Conservation (phyloP, 1,140 invertebrate genomes). For the Diorhabda elongata region DNA sequence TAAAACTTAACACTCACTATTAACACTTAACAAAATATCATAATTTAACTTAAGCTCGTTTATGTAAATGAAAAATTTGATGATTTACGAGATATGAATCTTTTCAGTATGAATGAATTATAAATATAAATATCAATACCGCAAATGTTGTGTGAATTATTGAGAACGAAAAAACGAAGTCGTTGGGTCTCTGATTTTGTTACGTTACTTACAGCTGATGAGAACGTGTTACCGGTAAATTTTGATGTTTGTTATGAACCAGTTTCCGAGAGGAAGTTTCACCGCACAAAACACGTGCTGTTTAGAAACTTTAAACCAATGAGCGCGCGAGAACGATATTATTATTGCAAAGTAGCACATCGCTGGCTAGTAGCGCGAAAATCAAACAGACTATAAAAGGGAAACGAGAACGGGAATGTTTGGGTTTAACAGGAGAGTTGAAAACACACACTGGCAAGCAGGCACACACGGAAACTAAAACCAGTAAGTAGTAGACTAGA, state of each 20-base stretch:
- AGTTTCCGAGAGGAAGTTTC: conserved; percentile 4
- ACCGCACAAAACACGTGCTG: conserved; percentile 16
- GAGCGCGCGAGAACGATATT: conserved; percentile 23
- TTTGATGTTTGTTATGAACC: conserved; percentile 16
- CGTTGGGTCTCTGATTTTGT: no score
- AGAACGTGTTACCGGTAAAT: background rate
- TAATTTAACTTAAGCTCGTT: no score
- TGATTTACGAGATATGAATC: no score
- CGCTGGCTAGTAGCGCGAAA: conserved; percentile 28
- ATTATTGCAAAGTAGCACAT: conserved; percentile 31
- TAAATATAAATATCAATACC: no score
- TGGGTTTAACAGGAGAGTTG: background rate
- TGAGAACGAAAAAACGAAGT: no score
- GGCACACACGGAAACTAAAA: conserved; percentile 26
- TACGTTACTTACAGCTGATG: conserved; percentile 1
- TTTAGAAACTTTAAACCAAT: conserved; percentile 20
- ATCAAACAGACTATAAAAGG: conserved; percentile 22
- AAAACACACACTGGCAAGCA: background rate
- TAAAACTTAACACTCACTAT: no score
- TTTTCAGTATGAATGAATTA: no score
- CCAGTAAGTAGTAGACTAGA: conserved; percentile 23
- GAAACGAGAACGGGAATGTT: background rate
- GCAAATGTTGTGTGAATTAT: no score
- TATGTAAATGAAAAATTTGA: no score
- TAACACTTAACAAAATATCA: no score